Conservation (phyloP, 2,113 vertebrate species). For the Pontoporia blainvillei region DNA sequence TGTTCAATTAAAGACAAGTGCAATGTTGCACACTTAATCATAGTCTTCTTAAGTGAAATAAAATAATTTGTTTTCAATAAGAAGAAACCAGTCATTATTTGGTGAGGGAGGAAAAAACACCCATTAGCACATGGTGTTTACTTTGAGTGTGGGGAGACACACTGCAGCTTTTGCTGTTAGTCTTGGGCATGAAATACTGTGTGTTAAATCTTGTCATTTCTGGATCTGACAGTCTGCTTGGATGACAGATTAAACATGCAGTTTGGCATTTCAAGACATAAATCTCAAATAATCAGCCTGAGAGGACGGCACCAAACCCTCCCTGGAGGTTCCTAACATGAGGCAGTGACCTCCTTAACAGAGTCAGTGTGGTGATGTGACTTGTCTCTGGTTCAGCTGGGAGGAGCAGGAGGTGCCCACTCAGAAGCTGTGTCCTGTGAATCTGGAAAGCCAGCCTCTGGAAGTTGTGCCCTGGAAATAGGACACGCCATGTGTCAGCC, state of each 20-base stretch:
- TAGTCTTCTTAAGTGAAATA: slow-evolving; percentile 54
- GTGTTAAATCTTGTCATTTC: slow-evolving; percentile 47
- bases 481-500: not conserved
- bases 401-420: slow-evolving; percentile 1
- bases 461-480: not conserved
- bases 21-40: slow-evolving; percentile 70
- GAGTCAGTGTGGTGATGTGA: not conserved
- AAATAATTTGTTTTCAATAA: slow-evolving; percentile 57
- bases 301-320: not conserved
- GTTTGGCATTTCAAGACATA: slow-evolving; percentile 28
- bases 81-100: slow-evolving; percentile 53
- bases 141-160: not conserved
- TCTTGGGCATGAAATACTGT: not conserved
- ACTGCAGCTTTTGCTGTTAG: not conserved
- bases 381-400: slow-evolving; percentile 10
- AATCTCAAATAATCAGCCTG: slow-evolving; percentile 51
- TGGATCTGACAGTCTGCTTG: slow-evolving; percentile 53
- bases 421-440: slow-evolving; percentile 18
- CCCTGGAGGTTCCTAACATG: not conserved
- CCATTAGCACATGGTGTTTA: slow-evolving; percentile 26
- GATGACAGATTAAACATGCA: slow-evolving; percentile 63
- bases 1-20: slow-evolving; percentile 54
- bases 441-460: not conserved
- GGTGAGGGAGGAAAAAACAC: slow-evolving; percentile 3
- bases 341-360: slow-evolving; percentile 6